Conservation (phyloP, 1,140 invertebrate species). For the Trichomalopsis sarcophagae region DNA sequence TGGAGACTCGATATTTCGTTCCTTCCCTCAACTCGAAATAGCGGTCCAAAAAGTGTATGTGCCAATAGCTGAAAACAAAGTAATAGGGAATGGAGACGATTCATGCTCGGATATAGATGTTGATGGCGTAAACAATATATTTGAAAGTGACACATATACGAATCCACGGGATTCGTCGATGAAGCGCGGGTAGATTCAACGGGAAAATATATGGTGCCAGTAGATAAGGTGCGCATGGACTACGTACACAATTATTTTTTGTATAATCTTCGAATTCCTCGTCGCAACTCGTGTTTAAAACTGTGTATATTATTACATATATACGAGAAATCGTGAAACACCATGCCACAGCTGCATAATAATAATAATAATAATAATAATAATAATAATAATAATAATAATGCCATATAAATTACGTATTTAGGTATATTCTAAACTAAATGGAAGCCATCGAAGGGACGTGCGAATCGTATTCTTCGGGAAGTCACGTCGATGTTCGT, state of each 20-base stretch:
- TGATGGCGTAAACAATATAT: constrained; percentile 25
- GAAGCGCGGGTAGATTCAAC: neutral
- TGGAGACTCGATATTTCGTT: constrained; percentile 50
- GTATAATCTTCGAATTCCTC: constrained; percentile 58
- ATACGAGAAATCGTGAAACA: neutral
- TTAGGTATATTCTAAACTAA: constrained; percentile 32
- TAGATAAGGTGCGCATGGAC: constrained; percentile 31
- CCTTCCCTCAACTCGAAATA: constrained; percentile 54
- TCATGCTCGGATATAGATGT: neutral
- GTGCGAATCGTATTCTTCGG: neutral
- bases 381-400: constrained; percentile 4
- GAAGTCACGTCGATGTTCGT: neutral
- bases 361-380: constrained; percentile 11
- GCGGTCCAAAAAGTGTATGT: constrained; percentile 71
- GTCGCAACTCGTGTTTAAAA: constrained; percentile 24
- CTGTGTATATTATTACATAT: constrained; percentile 18
- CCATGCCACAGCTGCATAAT: neutral
- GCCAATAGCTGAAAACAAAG: constrained; percentile 66
- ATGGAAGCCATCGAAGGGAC: neutral
- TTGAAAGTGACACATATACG: neutral
- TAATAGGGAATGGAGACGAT: constrained; percentile 54
- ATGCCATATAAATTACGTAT: constrained; percentile 7
- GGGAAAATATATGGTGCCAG: constrained; percentile 20
- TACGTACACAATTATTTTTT: constrained; percentile 69
- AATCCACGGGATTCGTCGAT: neutral